phyloP scores from a whole-genome alignment of 2,888 invertebrate genomes.

The Imbricaverruca yamaguchii region DNA sequence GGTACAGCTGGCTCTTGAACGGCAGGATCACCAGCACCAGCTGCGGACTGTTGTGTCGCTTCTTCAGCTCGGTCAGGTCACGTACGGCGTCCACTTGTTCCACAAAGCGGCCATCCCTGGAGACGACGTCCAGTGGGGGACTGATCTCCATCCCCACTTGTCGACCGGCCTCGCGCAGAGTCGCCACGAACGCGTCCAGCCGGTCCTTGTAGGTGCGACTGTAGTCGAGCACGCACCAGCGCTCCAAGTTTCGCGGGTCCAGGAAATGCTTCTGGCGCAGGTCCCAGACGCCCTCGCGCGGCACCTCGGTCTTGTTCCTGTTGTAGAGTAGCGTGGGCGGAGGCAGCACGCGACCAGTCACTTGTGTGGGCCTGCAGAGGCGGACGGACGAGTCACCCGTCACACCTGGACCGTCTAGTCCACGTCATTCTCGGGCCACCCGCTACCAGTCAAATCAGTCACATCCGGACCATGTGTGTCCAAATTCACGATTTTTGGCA shows the following conservation, averaged over 20 bases:
- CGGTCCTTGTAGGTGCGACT: neutral
- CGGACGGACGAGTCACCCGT: neutral
- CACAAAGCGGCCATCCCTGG: slow-evolving; percentile 39
- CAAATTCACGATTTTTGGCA: too few relatives aligned
- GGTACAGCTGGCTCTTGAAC: slow-evolving; percentile 31
- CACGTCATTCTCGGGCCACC: too few relatives aligned
- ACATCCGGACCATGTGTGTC: too few relatives aligned
- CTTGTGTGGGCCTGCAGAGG: slow-evolving; percentile 25
- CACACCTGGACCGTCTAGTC: too few relatives aligned
- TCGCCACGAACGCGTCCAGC: slow-evolving; percentile 27
- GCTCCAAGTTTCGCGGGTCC: slow-evolving; percentile 34
- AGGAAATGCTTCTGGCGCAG: slow-evolving; percentile 36
- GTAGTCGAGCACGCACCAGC: slow-evolving; percentile 48
- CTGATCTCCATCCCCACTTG: slow-evolving; percentile 32
- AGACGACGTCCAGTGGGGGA: slow-evolving; percentile 33
- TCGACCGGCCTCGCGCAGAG: slow-evolving; percentile 26
- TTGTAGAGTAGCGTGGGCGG: slow-evolving; percentile 63
- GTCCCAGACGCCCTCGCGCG: slow-evolving; percentile 34
- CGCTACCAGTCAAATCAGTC: too few relatives aligned
- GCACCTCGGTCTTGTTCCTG: slow-evolving; percentile 31
- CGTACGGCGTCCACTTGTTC: slow-evolving; percentile 67
- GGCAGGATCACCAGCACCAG: slow-evolving; percentile 45
- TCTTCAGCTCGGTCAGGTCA: slow-evolving; percentile 51
- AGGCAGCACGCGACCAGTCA: slow-evolving; percentile 62
- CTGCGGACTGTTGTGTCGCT: slow-evolving; percentile 42